These are phyloP conservation scores for Alosa alosa DNA, from an alignment of 2,113 vertebrate genomes.

Conservation along the genomic window DNA sequence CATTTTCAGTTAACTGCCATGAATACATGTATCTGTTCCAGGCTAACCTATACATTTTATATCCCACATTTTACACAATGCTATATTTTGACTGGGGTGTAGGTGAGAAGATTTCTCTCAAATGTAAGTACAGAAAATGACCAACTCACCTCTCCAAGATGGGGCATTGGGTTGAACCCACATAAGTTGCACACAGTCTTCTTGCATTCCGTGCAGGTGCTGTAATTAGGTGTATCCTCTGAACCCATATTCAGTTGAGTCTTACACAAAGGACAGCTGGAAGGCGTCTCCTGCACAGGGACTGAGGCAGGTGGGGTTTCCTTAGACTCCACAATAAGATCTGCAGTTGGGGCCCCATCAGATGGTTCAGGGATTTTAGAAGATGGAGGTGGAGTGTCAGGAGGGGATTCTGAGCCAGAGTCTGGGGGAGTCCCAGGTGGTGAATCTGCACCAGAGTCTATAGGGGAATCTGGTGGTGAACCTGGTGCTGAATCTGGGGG, in stretches of 20 bases:
- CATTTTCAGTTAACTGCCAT: no score
- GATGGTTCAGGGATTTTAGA: constrained; percentile 50
- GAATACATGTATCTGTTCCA: no score
- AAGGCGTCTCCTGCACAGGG: constrained; percentile 39
- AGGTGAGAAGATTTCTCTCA: background rate
- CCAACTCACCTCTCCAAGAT: constrained; percentile 87
- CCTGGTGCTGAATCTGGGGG: constrained; percentile 61
- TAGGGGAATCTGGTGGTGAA: constrained; percentile 61
- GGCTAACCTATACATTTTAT: no score
- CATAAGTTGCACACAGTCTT: constrained; percentile 89
- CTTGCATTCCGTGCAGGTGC: constrained; percentile 89
- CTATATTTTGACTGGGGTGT: background rate
- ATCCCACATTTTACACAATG: background rate
- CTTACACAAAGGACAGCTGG: constrained; percentile 87
- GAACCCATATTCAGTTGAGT: constrained; percentile 80
- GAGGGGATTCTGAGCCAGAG: constrained; percentile 45
- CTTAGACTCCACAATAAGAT: constrained; percentile 45
- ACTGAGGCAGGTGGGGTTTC: constrained; percentile 47
- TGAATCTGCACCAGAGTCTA: constrained; percentile 32
- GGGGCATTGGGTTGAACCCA: constrained; percentile 95
- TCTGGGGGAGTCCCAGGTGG: constrained; percentile 62
- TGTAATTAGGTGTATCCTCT: constrained; percentile 82
- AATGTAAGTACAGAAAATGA: background rate
- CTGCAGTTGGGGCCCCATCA: constrained; percentile 58
- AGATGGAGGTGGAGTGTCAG: constrained; percentile 72